Evolutionary conservation across 2,888 invertebrate species (phyloP).

Genomic region (Notodonta ziczac): DNA sequence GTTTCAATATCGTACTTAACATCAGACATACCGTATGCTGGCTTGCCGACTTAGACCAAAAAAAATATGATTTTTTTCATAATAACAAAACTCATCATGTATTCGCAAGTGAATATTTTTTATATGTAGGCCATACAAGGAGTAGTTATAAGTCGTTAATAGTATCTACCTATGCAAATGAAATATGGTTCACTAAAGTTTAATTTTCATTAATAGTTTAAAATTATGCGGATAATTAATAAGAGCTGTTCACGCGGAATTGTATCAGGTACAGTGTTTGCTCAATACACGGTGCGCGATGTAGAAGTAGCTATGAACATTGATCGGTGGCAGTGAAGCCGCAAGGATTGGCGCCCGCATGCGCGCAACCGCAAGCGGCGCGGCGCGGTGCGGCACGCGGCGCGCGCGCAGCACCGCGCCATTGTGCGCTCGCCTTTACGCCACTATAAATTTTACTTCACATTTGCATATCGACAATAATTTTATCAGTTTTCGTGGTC

Average conservation of each 20-base stretch:
- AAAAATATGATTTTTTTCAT: too few species aligned
- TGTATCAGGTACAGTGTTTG: slow-evolving; percentile 44
- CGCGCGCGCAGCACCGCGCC: slow-evolving; percentile 33
- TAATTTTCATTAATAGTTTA: too few species aligned
- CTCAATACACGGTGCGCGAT: slow-evolving; percentile 47
- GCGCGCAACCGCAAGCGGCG: slow-evolving; percentile 43
- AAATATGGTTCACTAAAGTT: too few species aligned
- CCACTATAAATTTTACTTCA: slow-evolving; percentile 57
- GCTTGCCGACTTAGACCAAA: too few species aligned
- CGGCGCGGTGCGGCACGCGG: slow-evolving; percentile 11
- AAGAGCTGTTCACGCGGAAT: not conserved
- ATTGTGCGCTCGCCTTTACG: slow-evolving; percentile 52
- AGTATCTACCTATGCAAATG: too few species aligned
- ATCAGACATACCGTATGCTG: too few species aligned
- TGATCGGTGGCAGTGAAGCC: slow-evolving; percentile 59
- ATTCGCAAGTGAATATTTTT: slow-evolving; percentile 35
- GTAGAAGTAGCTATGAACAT: slow-evolving; percentile 54
- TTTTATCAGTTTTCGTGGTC: slow-evolving; percentile 56
- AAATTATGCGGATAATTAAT: too few species aligned
- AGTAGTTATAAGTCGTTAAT: not conserved
- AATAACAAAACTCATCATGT: slow-evolving; percentile 58
- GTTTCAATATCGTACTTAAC: too few species aligned
- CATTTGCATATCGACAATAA: slow-evolving; percentile 64
- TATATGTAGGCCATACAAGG: slow-evolving; percentile 3
- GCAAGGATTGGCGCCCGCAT: slow-evolving; percentile 67